A percentile compares a stretch with the other conserved stretches of the same genome.
These are phyloP conservation scores for Drosophila pseudoananassae DNA, from an alignment of 1,140 invertebrate species.

Conservation along the genomic window DNA sequence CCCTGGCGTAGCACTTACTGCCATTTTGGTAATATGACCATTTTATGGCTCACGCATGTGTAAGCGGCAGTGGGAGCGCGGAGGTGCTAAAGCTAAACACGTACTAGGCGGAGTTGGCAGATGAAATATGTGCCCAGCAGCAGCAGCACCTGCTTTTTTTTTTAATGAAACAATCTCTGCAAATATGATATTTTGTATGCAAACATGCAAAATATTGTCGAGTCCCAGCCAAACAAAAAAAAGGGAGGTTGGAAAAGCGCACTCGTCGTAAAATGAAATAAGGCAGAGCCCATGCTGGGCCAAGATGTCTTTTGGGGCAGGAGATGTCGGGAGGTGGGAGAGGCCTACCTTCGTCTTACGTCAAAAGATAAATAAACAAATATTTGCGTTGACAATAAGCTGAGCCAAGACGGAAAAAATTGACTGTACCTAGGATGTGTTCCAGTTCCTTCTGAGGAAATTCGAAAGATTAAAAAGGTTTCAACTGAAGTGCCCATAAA, in stretches of 20 bases:
- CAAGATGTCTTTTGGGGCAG: not conserved
- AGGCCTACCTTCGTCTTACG: conserved; percentile 48
- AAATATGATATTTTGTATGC: conserved; percentile 83
- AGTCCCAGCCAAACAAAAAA: not conserved
- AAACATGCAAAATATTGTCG: conserved; percentile 79
- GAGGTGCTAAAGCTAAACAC: conserved; percentile 80
- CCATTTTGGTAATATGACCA: conserved; percentile 76
- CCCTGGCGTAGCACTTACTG: conserved; percentile 63
- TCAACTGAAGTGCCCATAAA: not conserved
- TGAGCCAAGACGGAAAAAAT: conserved; percentile 28
- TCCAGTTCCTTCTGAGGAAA: not conserved
- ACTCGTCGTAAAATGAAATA: conserved; percentile 73
- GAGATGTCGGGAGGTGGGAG: conserved; percentile 3
- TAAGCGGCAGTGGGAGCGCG: conserved; percentile 22
- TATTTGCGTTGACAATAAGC: conserved; percentile 75
- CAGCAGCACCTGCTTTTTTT: conserved; percentile 61
- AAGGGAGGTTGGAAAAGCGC: conserved; percentile 36
- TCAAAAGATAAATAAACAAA: conserved; percentile 77
- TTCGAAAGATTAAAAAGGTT: conserved; percentile 6
- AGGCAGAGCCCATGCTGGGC: conserved; percentile 41
- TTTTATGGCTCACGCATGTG: conserved; percentile 79
- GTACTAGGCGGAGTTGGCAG: conserved; percentile 52
- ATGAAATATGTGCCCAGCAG: conserved; percentile 56
- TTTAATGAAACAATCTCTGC: conserved; percentile 81
- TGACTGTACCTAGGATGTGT: conserved; percentile 14